Base-by-base conservation (phyloP, 2,888 invertebrate species). In the Ophion costatus region DNA sequence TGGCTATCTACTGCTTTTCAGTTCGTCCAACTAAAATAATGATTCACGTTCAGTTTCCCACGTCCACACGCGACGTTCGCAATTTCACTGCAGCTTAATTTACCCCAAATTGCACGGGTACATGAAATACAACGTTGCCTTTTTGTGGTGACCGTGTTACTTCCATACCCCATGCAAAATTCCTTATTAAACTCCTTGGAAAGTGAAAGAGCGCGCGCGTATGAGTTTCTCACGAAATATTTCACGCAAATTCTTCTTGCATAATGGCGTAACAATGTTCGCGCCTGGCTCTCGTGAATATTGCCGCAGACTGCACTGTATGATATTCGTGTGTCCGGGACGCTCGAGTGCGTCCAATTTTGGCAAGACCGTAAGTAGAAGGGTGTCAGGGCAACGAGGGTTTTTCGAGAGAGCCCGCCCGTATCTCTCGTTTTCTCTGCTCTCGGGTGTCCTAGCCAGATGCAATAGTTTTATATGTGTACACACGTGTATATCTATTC, bases 291-390 rank as follows among this genome's bases (percentile, higher is more conserved):
- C 42, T 17, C n/a, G n/a, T 17, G 61, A 61, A 73, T 76, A 71
- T 66, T 71, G 24, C 69, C 10, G 33, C 20, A 33, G 51, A 24
- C 14, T 63, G 17, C 22, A 33, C 56, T 74, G 73, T 63, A 57
- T 66, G 71, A 83, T 73, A 76, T 70, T 63, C 76, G 80, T 59
- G 76, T 73, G 83, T 80, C 80, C 57, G 66, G 71, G 80, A 66
- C 76, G 76, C 83, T 83, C 59, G 83, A 80, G 83, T 71, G 83
- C 80, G 51, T 83, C 83, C 83, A 83, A 83, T 83, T 83, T 83
- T n/a, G 74, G 81, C 29, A 24, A 76, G 69, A 45, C 80, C 83
- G 76, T 71, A 83, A 80, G 76, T 70, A 51, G 67, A 63, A 56
- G 67, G 57, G 42, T 83, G 75, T 80, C 75, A 70, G 64, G 56